Conservation (phyloP, 1,140 invertebrate species). For the Ceratina japonica region DNA sequence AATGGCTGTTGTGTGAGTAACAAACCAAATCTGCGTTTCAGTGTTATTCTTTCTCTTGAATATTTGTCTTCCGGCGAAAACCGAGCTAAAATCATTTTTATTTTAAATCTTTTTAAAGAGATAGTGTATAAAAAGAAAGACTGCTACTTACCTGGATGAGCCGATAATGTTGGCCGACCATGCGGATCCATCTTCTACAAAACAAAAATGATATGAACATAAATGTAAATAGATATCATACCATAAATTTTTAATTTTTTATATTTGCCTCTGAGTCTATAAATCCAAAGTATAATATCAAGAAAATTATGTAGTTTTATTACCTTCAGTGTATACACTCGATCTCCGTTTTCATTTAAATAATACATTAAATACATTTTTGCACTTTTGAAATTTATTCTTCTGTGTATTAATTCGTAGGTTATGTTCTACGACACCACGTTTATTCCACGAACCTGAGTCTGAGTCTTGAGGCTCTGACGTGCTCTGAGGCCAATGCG, state of each 20-base stretch:
- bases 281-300: neutral
- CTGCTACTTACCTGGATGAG: slow-evolving; percentile 87
- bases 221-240: neutral
- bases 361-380: slow-evolving; percentile 90
- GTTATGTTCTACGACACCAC: neutral
- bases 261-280: neutral
- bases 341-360: slow-evolving; percentile 84
- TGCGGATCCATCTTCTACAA: slow-evolving; percentile 86
- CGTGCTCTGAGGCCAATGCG: too few species aligned
- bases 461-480: too few species aligned
- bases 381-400: neutral
- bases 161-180: slow-evolving; percentile 90
- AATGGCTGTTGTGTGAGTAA: slow-evolving; percentile 92
- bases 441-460: too few species aligned
- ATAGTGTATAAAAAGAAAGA: slow-evolving; percentile 5
- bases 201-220: slow-evolving; percentile 24
- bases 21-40: slow-evolving; percentile 94
- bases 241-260: neutral
- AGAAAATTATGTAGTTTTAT: slow-evolving; percentile 40
- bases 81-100: slow-evolving; percentile 83
- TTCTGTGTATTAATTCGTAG: neutral
- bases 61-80: slow-evolving; percentile 98
- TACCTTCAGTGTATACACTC: slow-evolving; percentile 88
- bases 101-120: slow-evolving; percentile 15
- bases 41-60: slow-evolving; percentile 92